Conservation (phyloP, 2,113 vertebrate species). For the Australoheros scitulus region DNA sequence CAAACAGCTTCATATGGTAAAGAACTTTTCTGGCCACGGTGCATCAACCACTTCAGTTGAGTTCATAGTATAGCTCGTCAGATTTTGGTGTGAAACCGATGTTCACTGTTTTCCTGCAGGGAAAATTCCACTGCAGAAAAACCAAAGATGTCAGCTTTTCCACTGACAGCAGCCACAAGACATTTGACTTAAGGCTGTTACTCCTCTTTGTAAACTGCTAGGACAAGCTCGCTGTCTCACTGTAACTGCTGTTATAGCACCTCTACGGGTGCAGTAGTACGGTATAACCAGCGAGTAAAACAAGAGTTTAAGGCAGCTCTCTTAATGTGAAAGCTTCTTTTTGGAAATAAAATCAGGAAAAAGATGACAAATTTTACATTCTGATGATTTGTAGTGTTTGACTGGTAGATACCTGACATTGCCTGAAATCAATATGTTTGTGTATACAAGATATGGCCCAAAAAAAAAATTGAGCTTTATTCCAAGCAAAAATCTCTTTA, state of each 20-base stretch:
- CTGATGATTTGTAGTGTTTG: neutral
- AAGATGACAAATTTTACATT: neutral
- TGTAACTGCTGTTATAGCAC: neutral
- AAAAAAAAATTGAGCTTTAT: neutral
- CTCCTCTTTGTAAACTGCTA: neutral
- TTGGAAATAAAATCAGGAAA: neutral
- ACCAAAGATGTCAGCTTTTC: neutral
- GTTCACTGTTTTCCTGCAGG: constrained; percentile 5
- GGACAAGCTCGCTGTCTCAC: neutral
- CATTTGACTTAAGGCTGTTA: neutral
- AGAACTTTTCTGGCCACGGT: neutral
- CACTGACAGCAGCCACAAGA: neutral
- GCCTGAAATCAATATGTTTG: neutral
- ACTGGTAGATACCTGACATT: neutral
- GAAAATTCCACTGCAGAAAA: neutral
- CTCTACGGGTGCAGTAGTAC: neutral
- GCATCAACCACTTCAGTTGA: neutral
- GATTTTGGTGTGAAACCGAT: neutral
- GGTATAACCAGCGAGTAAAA: neutral
- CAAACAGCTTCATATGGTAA: neutral
- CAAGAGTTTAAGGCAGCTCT: no score
- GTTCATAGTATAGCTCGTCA: constrained; percentile 1
- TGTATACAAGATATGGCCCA: neutral
- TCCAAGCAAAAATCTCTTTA: neutral
- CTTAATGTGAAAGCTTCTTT: neutral